Percentiles rank a stretch among this genome's conserved stretches.
Conservation (phyloP, 2,797 vertebrate genomes). For the Jordanella pulchra region DNA sequence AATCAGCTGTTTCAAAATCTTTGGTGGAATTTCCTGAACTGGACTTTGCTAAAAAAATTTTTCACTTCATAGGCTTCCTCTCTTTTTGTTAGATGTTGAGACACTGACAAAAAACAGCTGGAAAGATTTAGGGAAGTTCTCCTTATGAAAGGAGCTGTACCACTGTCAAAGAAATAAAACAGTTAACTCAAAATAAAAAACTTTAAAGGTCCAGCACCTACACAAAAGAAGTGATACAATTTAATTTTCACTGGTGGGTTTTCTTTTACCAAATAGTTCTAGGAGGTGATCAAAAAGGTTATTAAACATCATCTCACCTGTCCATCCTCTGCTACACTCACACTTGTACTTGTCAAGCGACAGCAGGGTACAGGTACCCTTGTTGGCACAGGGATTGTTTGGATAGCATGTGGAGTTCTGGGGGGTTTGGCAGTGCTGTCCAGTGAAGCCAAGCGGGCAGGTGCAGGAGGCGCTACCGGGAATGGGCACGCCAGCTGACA, state of each 20-base stretch:
- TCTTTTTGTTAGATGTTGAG: not conserved
- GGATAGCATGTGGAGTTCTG: constrained; percentile 88
- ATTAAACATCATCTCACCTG: constrained; percentile 78
- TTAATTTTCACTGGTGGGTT: not conserved
- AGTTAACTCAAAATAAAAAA: not conserved
- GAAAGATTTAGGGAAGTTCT: not conserved
- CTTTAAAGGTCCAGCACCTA: not conserved
- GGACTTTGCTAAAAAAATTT: not conserved
- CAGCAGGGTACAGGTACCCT: constrained; percentile 83
- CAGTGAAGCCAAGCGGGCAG: constrained; percentile 86
- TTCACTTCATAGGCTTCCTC: not conserved
- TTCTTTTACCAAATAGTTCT: not conserved
- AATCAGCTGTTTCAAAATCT: not conserved
- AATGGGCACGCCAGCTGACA: constrained; percentile 70
- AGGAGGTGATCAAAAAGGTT: not conserved
- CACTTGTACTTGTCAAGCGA: constrained; percentile 84
- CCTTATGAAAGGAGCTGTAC: not conserved
- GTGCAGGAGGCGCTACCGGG: constrained; percentile 80
- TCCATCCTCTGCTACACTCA: constrained; percentile 85
- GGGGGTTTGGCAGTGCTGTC: constrained; percentile 83
- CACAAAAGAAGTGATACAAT: not conserved
- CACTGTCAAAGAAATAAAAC: not conserved
- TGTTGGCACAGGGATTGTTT: constrained; percentile 85
- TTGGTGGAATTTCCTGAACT: constrained; percentile 2
- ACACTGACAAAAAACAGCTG: not conserved